These are phyloP conservation scores for Trogon surrucura DNA, from an alignment of 2,113 vertebrate genomes.

Conservation along the genomic window DNA sequence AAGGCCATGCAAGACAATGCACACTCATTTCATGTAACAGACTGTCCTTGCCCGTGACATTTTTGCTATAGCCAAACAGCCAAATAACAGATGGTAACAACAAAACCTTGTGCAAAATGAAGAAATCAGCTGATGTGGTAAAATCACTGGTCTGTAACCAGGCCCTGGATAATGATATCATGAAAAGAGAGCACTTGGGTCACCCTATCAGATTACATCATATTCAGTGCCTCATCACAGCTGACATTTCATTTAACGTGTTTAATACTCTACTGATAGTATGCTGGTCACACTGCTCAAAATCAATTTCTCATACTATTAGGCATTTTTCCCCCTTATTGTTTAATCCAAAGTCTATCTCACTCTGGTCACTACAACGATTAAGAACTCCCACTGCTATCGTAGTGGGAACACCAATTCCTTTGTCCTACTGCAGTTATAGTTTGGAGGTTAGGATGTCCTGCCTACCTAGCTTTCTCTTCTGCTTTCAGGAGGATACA, in stretches of 20 bases:
- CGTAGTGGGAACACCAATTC: background rate
- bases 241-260: conserved; percentile 7
- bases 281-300: rapidly evolving
- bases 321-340: background rate
- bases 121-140: background rate
- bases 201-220: background rate
- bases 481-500: background rate
- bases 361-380: background rate
- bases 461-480: background rate
- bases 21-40: background rate
- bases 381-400: background rate
- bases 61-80: background rate
- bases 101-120: conserved; percentile 14
- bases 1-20: background rate
- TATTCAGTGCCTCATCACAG: background rate
- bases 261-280: background rate
- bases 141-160: background rate
- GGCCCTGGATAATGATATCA: background rate
- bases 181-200: background rate
- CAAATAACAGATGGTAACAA: background rate
- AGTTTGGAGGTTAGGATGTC: background rate
- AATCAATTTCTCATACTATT: background rate
- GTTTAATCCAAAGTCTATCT: background rate
- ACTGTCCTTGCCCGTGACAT: background rate
- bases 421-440: background rate